A percentile compares a stretch with the other conserved stretches of the same genome.
Conservation (phyloP, 1,140 invertebrate genomes). For the Caenorhabditis remanei region DNA sequence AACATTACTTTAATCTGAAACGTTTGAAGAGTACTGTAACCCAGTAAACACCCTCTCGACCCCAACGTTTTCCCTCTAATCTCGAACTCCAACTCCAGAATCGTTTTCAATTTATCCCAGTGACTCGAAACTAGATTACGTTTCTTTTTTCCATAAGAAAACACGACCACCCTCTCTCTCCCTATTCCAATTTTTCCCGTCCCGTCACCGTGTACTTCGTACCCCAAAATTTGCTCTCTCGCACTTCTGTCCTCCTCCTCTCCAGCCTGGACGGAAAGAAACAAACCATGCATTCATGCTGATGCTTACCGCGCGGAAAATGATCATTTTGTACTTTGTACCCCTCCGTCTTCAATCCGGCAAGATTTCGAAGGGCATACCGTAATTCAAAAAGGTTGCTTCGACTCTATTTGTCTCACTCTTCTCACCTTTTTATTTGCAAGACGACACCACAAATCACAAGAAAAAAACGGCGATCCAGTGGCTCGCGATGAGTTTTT, state of each 20-base stretch:
- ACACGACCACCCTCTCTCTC: neutral
- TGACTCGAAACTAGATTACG: neutral
- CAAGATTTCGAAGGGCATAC: constrained; percentile 2
- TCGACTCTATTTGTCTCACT: neutral
- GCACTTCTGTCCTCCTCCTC: neutral
- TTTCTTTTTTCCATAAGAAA: neutral
- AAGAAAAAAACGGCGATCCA: neutral
- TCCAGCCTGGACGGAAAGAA: constrained; percentile 9
- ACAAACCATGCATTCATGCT: neutral
- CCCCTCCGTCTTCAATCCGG: neutral
- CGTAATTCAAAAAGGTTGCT: constrained; percentile 1
- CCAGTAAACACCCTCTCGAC: no score
- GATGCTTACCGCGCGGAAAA: constrained; percentile 33
- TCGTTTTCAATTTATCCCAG: no score
- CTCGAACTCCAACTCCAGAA: no score
- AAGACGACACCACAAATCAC: constrained; percentile 45
- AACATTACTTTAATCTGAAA: no score
- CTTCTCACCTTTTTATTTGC: constrained; percentile 48
- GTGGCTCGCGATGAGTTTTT: constrained; percentile 23
- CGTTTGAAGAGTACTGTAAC: no score
- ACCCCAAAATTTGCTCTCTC: constrained; percentile 19
- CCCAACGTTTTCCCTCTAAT: no score
- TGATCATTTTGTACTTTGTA: constrained; percentile 48
- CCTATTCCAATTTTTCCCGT: neutral
- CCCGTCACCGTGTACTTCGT: constrained; percentile 24